Evolutionary conservation across 2,888 invertebrate genomes (phyloP).

Genomic region (Cephus runcator): DNA sequence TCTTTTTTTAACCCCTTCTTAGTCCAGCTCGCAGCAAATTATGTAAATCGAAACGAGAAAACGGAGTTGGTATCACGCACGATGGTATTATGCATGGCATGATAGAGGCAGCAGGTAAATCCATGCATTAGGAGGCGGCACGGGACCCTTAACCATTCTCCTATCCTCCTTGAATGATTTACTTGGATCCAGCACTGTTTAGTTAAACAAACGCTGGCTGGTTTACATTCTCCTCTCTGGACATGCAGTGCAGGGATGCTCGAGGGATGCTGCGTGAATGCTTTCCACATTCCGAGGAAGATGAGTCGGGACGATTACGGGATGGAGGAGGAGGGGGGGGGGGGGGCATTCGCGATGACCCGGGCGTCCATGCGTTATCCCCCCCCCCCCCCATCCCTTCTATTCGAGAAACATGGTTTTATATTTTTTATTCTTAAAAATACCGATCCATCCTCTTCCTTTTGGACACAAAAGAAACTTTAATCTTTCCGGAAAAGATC

Average conservation of each 20-base stretch:
- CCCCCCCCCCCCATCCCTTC: slow-evolving; percentile 8
- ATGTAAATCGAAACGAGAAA: slow-evolving; percentile 49
- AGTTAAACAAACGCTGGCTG: slow-evolving; percentile 24
- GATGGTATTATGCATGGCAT: slow-evolving; percentile 42
- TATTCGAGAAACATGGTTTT: slow-evolving; percentile 23
- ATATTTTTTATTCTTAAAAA: slow-evolving; percentile 9
- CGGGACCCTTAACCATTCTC: slow-evolving; percentile 22
- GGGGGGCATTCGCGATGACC: slow-evolving; percentile 17
- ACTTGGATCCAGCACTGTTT: slow-evolving; percentile 24
- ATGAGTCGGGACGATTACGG: slow-evolving; percentile 53
- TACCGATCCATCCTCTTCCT: not conserved
- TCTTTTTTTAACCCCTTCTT: slow-evolving; percentile 16
- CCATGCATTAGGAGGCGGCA: slow-evolving; percentile 28
- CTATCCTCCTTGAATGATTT: slow-evolving; percentile 28
- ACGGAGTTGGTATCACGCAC: slow-evolving; percentile 44
- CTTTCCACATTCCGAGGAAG: slow-evolving; percentile 24
- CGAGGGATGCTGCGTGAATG: not conserved
- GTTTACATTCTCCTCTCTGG: slow-evolving; percentile 22
- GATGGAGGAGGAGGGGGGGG: slow-evolving; percentile 23
- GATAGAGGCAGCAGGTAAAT: slow-evolving; percentile 21
- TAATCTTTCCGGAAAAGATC: not conserved
- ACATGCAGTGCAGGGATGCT: not conserved
- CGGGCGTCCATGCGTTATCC: slow-evolving; percentile 11
- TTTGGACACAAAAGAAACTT: not conserved
- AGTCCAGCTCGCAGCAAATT: slow-evolving; percentile 38